Evolutionary conservation across 2,888 invertebrate species (phyloP), one percentile per base, ranked within the genome.

Genomic region (Coleophora flavipennella): DNA sequence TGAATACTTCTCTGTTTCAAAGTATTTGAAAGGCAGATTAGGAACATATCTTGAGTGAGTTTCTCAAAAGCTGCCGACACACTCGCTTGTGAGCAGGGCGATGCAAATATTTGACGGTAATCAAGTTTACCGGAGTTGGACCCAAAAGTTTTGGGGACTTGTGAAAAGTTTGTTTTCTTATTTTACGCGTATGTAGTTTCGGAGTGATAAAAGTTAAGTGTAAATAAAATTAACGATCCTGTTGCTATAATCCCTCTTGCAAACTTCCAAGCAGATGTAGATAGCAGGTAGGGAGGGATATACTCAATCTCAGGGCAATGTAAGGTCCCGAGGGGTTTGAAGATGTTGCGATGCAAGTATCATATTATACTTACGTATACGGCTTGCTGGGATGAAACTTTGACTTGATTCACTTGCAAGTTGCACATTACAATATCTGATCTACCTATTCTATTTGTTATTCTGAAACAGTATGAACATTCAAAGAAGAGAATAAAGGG

Each of bases 11-110:
- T 66, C 62, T 72, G 75, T 80, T 79, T 64, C 62, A 56, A 80
- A 80, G 76, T 77, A 80, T 83, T 79, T 80, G 77, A 78, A 81
- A 79, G 77, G 78, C 76, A 79, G 83, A 81, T 79, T 75, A 74
- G 74, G 64, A 68, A 66, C 73, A 70, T 69, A 70, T 73, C 70
- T 74, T 59, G 57, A 57, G 57, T 48, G 50, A 67, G 67, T 65
- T 66, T 53, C 62, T 57, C 55, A 53, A 62, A 57, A 63, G 57
- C 58, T 53, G 48, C 50, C 48, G 43, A 42, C 39, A 31, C 32
- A 35, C 41, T 46, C 42, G 20, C 20, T 46, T 48, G 45, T 46
- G 48, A 50, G 57, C 45, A 57, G 53, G 59, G 59, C 55, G 63
- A 55, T 60, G 68, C 68, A 70, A 72, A 75, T 73, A 73, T 71